phyloP scores from a whole-genome alignment of 2,113 vertebrate genomes.

The Tupaia chinensis region DNA sequence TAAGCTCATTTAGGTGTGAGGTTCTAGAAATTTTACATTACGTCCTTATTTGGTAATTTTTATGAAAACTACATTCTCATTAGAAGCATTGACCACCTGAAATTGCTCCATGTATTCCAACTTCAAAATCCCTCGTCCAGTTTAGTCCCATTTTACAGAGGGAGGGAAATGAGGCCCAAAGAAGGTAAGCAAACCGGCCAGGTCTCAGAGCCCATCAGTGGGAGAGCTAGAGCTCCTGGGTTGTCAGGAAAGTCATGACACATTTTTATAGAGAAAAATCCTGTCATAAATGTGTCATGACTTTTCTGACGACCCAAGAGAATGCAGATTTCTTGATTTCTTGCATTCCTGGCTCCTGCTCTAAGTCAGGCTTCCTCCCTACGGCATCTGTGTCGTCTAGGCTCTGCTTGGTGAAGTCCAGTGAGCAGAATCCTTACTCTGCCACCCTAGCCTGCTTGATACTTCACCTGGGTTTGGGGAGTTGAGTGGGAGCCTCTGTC shows the following conservation, averaged over 20 bases:
- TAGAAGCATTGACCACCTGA: neutral
- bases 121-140: neutral
- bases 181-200: neutral
- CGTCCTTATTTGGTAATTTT: neutral
- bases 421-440: neutral
- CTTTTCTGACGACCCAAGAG: neutral
- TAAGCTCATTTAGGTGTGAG: neutral
- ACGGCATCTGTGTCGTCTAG: neutral
- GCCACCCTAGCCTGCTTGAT: neutral
- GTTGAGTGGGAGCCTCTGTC: neutral
- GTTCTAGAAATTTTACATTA: neutral
- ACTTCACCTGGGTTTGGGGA: neutral
- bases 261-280: too few relatives aligned
- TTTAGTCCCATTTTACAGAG: neutral
- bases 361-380: neutral
- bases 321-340: neutral
- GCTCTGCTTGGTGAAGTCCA: neutral
- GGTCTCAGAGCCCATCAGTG: neutral
- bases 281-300: too few relatives aligned
- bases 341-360: neutral
- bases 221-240: neutral
- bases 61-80: neutral
- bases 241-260: too few relatives aligned
- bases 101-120: neutral
- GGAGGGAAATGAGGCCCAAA: neutral